These are phyloP conservation scores for Lordiphosa clarofinis DNA, from an alignment of 1,140 invertebrate species.

Conservation along the genomic window DNA sequence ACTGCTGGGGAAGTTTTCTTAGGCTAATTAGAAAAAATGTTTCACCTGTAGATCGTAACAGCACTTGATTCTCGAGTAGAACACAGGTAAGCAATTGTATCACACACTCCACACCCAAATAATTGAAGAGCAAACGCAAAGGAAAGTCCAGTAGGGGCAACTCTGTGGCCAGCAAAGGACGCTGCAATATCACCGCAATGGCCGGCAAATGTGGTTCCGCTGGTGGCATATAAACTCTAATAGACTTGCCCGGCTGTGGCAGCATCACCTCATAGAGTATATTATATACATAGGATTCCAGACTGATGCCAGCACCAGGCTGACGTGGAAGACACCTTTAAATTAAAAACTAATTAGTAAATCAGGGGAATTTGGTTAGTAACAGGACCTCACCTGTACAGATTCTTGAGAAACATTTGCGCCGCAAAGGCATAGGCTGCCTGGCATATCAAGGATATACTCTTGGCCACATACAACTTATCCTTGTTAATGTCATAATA, in stretches of 20 bases:
- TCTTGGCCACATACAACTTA: conserved; percentile 96
- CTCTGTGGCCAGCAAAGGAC: conserved; percentile 87
- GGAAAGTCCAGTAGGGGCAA: conserved; percentile 97
- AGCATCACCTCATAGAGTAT: conserved; percentile 96
- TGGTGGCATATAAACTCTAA: conserved; percentile 90
- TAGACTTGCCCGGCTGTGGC: conserved; percentile 91
- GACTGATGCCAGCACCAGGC: conserved; percentile 85
- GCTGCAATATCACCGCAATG: conserved; percentile 84
- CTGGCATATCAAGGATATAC: conserved; percentile 94
- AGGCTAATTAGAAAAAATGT: no score
- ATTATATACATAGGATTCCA: conserved; percentile 97
- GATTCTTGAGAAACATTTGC: conserved; percentile 90
- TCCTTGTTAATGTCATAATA: conserved; percentile 97
- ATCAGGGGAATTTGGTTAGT: background rate
- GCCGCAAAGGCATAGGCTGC: conserved; percentile 93
- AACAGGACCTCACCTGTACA: conserved; percentile 86
- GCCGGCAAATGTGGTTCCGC: conserved; percentile 86
- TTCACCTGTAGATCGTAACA: conserved; percentile 93
- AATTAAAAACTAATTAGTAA: background rate
- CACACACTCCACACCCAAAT: conserved; percentile 93
- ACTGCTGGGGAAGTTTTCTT: no score
- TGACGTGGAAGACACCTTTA: conserved; percentile 86
- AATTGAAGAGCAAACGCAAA: conserved; percentile 91
- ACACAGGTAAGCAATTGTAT: conserved; percentile 97
- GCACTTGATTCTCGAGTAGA: conserved; percentile 97